Evolutionary conservation across 1,140 invertebrate genomes (phyloP).

Genomic region (Ceratosolen fusciceps): DNA sequence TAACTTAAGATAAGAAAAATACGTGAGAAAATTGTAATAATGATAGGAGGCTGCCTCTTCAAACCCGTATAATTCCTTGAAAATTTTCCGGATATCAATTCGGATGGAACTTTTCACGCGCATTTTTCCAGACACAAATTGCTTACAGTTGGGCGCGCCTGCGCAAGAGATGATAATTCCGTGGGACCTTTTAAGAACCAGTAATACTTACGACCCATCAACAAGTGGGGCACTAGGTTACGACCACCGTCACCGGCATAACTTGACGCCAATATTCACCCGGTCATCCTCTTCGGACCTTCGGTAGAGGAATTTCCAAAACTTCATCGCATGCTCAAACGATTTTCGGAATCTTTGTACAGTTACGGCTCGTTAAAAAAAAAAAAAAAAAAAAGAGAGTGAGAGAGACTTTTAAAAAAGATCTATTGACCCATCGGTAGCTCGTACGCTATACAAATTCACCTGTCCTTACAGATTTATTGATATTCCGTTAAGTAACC

Average conservation of each 20-base stretch:
- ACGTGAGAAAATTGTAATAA: too few species aligned
- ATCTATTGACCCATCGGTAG: neutral
- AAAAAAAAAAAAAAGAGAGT: too few species aligned
- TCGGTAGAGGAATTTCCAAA: constrained; percentile 50
- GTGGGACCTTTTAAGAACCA: constrained; percentile 16
- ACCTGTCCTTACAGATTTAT: neutral
- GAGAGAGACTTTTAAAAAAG: too few species aligned
- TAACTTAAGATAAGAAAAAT: too few species aligned
- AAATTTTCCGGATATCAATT: too few species aligned
- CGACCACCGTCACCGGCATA: constrained; percentile 53
- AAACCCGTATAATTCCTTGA: too few species aligned
- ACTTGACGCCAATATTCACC: constrained; percentile 52
- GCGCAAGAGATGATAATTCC: neutral
- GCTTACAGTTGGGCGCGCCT: neutral
- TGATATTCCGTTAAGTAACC: too few species aligned
- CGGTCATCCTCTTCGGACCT: constrained; percentile 24
- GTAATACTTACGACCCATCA: neutral
- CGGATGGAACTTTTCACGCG: too few species aligned
- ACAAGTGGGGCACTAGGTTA: constrained; percentile 65
- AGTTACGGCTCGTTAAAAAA: neutral
- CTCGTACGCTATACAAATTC: neutral
- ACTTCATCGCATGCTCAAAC: constrained; percentile 15
- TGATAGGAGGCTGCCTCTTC: too few species aligned
- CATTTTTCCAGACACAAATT: too few species aligned
- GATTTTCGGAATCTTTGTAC: neutral